These are phyloP conservation scores for Tolmerus cingulatus DNA, from an alignment of 2,888 invertebrate species.

Conservation along the genomic window DNA sequence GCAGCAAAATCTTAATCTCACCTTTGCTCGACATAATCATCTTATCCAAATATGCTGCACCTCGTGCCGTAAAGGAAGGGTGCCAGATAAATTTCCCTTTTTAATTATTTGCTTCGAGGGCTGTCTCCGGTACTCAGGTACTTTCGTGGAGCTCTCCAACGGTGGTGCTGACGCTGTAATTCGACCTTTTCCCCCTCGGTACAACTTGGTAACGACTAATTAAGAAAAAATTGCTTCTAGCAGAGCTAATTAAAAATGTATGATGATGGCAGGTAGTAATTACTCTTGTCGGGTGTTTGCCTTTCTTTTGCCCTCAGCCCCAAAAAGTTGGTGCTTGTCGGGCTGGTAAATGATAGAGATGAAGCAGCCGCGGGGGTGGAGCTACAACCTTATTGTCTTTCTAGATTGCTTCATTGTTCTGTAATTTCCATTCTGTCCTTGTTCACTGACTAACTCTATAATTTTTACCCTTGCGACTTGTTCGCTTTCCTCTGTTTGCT, in stretches of 20 bases:
- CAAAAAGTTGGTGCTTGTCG: not conserved
- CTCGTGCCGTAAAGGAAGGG: not conserved
- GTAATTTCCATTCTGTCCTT: conserved; percentile 18
- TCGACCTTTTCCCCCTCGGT: not conserved
- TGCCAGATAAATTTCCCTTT: conserved; percentile 12
- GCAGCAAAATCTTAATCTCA: not conserved
- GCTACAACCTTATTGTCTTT: conserved; percentile 21
- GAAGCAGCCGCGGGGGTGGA: not conserved
- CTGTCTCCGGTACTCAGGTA: conserved; percentile 5
- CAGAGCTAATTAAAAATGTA: conserved; percentile 38
- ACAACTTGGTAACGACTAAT: conserved; percentile 29
- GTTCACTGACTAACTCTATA: conserved; percentile 10
- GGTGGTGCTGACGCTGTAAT: conserved; percentile 13
- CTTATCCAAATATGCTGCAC: conserved; percentile 6
- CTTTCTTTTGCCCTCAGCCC: not conserved
- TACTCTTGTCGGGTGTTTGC: conserved; percentile 16
- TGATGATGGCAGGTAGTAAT: conserved; percentile 31
- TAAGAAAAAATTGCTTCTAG: conserved; percentile 35
- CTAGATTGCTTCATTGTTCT: conserved; percentile 35
- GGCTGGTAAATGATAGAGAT: not conserved
- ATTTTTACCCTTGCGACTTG: conserved; percentile 1
- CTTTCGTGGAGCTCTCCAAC: not conserved
- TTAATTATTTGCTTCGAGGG: conserved; percentile 25
- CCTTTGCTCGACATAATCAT: conserved; percentile 1
- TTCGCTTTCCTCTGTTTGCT: not conserved